These are phyloP conservation scores for Cetonia aurata DNA, from an alignment of 2,888 invertebrate genomes.

Conservation along the genomic window DNA sequence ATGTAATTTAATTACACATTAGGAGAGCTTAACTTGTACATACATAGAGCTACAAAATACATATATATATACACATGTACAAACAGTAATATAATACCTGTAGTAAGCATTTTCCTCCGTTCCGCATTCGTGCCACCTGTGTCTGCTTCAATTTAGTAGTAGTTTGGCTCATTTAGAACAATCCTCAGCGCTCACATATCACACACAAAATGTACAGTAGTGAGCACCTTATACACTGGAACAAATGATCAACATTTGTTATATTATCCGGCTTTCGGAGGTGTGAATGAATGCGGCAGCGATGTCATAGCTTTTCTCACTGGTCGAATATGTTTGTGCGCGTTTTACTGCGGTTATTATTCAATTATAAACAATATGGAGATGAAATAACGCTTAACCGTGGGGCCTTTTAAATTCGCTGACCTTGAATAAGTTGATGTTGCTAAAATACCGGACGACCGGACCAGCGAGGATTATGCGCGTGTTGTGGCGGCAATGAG, in stretches of 20 bases:
- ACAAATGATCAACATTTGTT: conserved; percentile 23
- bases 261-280: conserved; percentile 8
- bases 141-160: conserved; percentile 12
- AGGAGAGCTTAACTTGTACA: too few relatives aligned
- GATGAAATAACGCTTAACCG: conserved; percentile 32
- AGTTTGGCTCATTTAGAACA: conserved; percentile 20
- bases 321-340: conserved; percentile 18
- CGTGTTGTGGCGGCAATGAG: conserved; percentile 20
- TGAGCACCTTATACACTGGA: conserved; percentile 17
- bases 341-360: conserved; percentile 34
- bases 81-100: conserved; percentile 23
- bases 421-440: conserved; percentile 29
- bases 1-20: too few relatives aligned
- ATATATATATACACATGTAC: neutral
- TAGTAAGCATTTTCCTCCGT: conserved; percentile 27
- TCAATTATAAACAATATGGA: conserved; percentile 21
- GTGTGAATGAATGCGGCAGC: neutral
- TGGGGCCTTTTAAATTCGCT: conserved; percentile 37
- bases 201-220: conserved; percentile 21
- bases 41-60: neutral
- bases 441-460: conserved; percentile 8
- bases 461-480: conserved; percentile 11
- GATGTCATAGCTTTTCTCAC: conserved; percentile 3
- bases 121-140: conserved; percentile 13
- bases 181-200: conserved; percentile 16